Evolutionary conservation across 2,888 invertebrate genomes (phyloP).

Genomic region (Nomada fabriciana): DNA sequence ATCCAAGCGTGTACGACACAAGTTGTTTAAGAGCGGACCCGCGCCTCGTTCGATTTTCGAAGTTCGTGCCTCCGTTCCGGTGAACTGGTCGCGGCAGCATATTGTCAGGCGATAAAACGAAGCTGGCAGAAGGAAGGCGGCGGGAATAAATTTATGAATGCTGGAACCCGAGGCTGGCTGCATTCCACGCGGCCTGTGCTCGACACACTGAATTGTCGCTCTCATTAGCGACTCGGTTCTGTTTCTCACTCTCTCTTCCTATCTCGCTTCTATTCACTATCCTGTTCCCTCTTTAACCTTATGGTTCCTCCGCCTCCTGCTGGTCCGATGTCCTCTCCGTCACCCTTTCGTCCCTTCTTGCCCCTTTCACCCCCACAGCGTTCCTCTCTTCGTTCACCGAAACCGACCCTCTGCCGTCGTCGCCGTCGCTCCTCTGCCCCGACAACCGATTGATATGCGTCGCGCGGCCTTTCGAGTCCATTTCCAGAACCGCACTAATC

Average conservation of each 20-base stretch:
- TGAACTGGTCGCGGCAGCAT: conserved; percentile 74
- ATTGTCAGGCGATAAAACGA: conserved; percentile 80
- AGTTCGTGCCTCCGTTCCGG: conserved; percentile 55
- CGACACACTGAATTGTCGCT: conserved; percentile 82
- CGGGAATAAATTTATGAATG: conserved; percentile 82
- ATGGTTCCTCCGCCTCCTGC: conserved; percentile 46
- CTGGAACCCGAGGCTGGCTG: conserved; percentile 78
- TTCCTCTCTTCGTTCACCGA: conserved; percentile 6
- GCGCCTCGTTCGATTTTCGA: conserved; percentile 62
- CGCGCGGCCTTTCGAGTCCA: conserved; percentile 77
- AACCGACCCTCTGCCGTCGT: conserved; percentile 1
- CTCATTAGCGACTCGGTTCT: conserved; percentile 80
- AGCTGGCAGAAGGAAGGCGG: conserved; percentile 77
- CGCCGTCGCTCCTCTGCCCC: conserved; percentile 56
- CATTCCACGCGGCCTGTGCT: conserved; percentile 80
- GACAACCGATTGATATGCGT: conserved; percentile 81
- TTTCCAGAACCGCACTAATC: conserved; percentile 81
- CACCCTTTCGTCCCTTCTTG: conserved; percentile 6
- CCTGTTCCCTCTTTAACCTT: conserved; percentile 31
- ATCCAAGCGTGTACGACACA: conserved; percentile 1
- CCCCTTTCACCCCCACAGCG: not conserved
- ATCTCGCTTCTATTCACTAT: conserved; percentile 36
- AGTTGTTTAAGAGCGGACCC: not conserved
- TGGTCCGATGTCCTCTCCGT: conserved; percentile 22
- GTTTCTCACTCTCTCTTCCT: conserved; percentile 54